Conservation (phyloP, 2,888 invertebrate species). For the Tetropium fuscum region DNA sequence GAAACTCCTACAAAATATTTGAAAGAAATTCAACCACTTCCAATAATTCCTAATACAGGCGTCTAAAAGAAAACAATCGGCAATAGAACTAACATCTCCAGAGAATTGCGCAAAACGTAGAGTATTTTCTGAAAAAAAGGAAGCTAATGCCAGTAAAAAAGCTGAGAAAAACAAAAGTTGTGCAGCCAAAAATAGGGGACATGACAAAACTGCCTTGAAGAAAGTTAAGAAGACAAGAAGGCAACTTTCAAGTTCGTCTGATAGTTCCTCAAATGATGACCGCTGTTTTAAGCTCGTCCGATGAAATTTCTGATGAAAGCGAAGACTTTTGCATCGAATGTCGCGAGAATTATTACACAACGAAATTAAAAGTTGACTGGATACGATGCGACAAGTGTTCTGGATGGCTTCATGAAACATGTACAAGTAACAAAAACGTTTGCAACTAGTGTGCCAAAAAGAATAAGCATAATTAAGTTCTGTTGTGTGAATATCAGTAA, state of each 20-base stretch:
- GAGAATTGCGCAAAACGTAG: too few relatives aligned
- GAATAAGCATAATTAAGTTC: background rate
- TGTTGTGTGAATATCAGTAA: too few relatives aligned
- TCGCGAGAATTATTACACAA: background rate
- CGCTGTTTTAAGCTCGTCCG: too few relatives aligned
- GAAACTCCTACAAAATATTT: too few relatives aligned
- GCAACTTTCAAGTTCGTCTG: background rate
- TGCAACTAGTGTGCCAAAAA: constrained; percentile 2
- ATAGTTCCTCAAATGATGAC: too few relatives aligned
- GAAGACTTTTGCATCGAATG: too few relatives aligned
- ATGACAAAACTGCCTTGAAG: too few relatives aligned
- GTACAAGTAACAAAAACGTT: background rate
- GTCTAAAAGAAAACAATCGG: too few relatives aligned
- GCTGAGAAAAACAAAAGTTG: background rate
- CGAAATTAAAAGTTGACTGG: background rate
- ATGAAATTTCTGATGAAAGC: too few relatives aligned
- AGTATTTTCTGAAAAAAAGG: background rate
- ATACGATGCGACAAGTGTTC: constrained; percentile 1
- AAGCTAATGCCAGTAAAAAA: background rate
- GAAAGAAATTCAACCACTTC: too few relatives aligned
- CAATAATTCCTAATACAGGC: too few relatives aligned
- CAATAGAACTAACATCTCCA: too few relatives aligned
- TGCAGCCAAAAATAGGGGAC: background rate
- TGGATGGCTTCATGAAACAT: constrained; percentile 5
- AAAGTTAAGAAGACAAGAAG: constrained; percentile 1